Conservation (phyloP, 2,797 vertebrate species). For the Pangasius djambal region DNA sequence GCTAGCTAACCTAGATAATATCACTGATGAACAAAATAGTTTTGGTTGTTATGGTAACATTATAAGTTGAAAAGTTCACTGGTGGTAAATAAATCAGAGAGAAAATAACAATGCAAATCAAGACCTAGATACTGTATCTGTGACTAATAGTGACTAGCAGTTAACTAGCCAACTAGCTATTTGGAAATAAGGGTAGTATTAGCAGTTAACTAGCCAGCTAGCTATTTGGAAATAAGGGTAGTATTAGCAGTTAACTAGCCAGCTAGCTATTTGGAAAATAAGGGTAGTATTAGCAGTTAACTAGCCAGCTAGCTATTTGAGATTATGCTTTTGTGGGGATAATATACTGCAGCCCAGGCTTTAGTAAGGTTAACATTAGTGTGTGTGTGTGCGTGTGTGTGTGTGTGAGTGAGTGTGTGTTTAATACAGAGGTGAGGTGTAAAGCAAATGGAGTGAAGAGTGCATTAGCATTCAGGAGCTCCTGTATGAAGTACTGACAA, state of each 20-base stretch:
- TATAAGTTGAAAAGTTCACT: not conserved
- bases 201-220: not conserved
- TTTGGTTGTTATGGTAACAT: not conserved
- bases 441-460: not conserved
- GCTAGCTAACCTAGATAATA: not conserved
- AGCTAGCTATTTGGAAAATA: not conserved
- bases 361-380: not conserved
- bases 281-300: not conserved
- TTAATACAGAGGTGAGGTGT: not conserved
- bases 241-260: not conserved
- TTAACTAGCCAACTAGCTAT: not conserved
- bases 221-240: not conserved
- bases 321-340: not conserved
- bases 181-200: not conserved
- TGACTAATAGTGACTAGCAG: not conserved
- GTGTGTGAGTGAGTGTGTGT: not conserved
- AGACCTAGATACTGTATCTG: not conserved
- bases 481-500: not conserved
- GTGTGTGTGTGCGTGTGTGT: not conserved
- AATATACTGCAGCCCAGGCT: not conserved
- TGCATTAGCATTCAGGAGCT: conserved; percentile 3
- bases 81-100: not conserved
- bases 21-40: not conserved
- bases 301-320: not conserved
- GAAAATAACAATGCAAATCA: not conserved